These are phyloP conservation scores for Muraenolepis orangiensis DNA, from an alignment of 2,797 vertebrate genomes.

Conservation along the genomic window DNA sequence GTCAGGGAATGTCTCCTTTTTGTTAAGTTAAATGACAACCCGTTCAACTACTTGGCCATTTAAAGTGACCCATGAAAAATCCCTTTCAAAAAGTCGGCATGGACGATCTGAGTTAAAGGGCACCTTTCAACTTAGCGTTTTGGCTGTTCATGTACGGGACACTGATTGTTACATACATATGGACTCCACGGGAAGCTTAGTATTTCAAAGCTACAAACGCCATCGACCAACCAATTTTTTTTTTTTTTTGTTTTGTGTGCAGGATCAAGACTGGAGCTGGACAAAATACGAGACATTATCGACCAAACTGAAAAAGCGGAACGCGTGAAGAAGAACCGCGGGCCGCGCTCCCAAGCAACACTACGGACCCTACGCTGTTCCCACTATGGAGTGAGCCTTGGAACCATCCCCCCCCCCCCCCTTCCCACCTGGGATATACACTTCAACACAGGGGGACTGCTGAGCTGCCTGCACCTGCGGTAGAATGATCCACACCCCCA, in stretches of 20 bases:
- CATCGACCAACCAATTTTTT: too few species aligned
- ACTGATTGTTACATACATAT: too few species aligned
- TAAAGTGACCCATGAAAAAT: too few species aligned
- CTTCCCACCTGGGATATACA: slow-evolving; percentile 32
- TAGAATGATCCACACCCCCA: slow-evolving; percentile 5
- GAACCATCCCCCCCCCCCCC: slow-evolving; percentile 40
- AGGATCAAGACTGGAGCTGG: slow-evolving; percentile 79
- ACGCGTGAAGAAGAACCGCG: slow-evolving; percentile 42
- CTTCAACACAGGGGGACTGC: slow-evolving; percentile 23
- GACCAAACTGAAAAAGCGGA: slow-evolving; percentile 67
- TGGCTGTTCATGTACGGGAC: too few species aligned
- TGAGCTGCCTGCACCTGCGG: not conserved
- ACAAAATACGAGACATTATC: slow-evolving; percentile 71
- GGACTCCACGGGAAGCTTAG: too few species aligned
- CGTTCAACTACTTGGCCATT: too few species aligned
- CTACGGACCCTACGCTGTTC: slow-evolving; percentile 57
- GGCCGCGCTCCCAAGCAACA: slow-evolving; percentile 44
- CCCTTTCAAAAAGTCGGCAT: too few species aligned
- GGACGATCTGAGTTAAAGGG: too few species aligned
- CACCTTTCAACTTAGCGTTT: too few species aligned
- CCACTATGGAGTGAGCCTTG: slow-evolving; percentile 28
- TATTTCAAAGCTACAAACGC: too few species aligned
- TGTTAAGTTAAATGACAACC: too few species aligned
- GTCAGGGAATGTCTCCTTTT: too few species aligned
- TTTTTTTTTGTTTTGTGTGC: slow-evolving; percentile 23